These are phyloP conservation scores for Betta splendens DNA, from an alignment of 2,797 vertebrate genomes.

Conservation along the genomic window DNA sequence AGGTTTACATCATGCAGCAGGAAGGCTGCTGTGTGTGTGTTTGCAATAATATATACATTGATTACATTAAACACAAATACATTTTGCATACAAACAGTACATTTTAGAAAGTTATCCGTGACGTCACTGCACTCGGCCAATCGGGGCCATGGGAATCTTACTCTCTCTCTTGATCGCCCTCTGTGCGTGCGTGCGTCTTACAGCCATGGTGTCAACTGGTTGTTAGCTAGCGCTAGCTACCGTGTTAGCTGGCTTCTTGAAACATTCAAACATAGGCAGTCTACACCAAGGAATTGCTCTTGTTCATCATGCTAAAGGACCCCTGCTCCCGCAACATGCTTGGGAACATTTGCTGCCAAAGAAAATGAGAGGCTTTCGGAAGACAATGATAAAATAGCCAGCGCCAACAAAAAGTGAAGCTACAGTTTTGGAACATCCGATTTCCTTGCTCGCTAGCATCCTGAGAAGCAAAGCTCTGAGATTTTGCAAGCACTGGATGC, in stretches of 20 bases:
- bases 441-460: slow-evolving; percentile 58
- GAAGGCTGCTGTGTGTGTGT: too few species aligned
- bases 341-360: slow-evolving; percentile 38
- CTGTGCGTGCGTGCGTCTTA: slow-evolving; percentile 17
- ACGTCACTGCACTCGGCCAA: slow-evolving; percentile 54
- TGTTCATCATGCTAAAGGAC: slow-evolving; percentile 45
- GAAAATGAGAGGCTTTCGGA: slow-evolving; percentile 46
- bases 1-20: too few species aligned
- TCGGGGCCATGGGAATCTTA: slow-evolving; percentile 62
- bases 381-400: slow-evolving; percentile 63
- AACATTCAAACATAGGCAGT: slow-evolving; percentile 50
- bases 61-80: too few species aligned
- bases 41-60: too few species aligned
- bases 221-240: slow-evolving; percentile 72
- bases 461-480: slow-evolving; percentile 67
- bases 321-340: slow-evolving; percentile 13
- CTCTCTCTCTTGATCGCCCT: slow-evolving; percentile 26
- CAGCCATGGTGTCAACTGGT: slow-evolving; percentile 63
- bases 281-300: slow-evolving; percentile 39
- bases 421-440: slow-evolving; percentile 41
- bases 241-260: slow-evolving; percentile 58
- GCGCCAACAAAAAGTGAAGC: slow-evolving; percentile 53
- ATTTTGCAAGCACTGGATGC: slow-evolving; percentile 71
- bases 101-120: slow-evolving; percentile 4
- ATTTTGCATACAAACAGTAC: too few species aligned